phyloP scores from a whole-genome alignment of 2,113 vertebrate genomes.

The Ctenodactylus gundi region DNA sequence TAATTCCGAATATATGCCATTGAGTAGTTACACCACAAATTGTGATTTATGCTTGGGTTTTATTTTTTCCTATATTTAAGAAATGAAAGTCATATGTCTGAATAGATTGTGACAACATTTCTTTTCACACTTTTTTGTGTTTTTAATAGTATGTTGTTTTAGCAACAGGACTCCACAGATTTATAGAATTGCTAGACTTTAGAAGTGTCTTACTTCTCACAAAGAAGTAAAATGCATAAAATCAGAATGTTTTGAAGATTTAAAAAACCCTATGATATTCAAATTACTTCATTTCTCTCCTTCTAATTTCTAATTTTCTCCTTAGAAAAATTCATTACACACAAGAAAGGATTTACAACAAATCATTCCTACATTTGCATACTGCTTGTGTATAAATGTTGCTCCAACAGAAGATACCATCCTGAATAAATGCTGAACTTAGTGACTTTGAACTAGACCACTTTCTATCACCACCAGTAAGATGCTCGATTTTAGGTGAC shows the following conservation, averaged over 20 bases:
- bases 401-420: background rate
- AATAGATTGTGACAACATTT: conserved; percentile 32
- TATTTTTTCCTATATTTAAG: background rate
- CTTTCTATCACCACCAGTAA: conserved; percentile 23
- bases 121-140: conserved; percentile 9
- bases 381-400: background rate
- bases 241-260: conserved; percentile 14
- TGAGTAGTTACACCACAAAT: background rate
- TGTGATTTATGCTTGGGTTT: background rate
- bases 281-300: conserved; percentile 34
- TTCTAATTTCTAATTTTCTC: conserved; percentile 59
- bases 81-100: background rate
- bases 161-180: background rate
- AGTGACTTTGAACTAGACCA: background rate
- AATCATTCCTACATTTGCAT: conserved; percentile 14
- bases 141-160: conserved; percentile 16
- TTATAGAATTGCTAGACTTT: conserved; percentile 14
- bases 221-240: background rate
- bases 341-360: background rate
- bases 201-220: background rate
- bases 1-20: background rate
- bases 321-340: conserved; percentile 49
- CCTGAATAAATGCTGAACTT: conserved; percentile 27
- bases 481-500: background rate
- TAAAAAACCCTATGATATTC: background rate